Percentiles rank a stretch among this genome's conserved stretches.
Evolutionary conservation across 2,113 vertebrate species (phyloP).

Genomic region (Rhynchomys soricoides): DNA sequence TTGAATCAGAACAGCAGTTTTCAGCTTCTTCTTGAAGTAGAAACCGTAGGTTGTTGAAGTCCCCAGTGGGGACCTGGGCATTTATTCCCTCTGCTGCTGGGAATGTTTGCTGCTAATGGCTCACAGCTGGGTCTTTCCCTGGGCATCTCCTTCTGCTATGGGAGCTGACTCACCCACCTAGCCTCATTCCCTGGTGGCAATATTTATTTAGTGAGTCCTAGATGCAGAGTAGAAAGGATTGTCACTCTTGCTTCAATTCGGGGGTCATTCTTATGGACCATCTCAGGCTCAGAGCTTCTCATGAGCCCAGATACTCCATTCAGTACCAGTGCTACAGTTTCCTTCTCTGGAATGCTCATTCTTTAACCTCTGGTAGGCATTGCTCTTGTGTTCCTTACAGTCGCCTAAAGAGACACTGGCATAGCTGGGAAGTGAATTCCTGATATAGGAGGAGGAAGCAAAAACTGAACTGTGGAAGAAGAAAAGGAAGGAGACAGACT

Average conservation of each 20-base stretch:
- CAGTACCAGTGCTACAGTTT: not conserved
- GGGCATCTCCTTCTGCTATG: not conserved
- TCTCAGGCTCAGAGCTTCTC: not conserved
- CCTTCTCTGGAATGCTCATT: not conserved
- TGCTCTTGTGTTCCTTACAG: not conserved
- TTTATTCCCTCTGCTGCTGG: not conserved
- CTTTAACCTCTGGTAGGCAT: not conserved
- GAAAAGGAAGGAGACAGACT: not conserved
- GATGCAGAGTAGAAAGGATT: not conserved
- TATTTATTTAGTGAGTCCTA: not conserved
- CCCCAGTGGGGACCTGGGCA: not conserved
- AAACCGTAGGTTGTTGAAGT: not conserved
- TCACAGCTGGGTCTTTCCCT: slow-evolving; percentile 55
- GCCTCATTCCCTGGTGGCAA: not conserved
- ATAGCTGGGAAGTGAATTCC: not conserved
- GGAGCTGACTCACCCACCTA: not conserved
- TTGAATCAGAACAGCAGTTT: not conserved
- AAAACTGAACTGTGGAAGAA: not conserved
- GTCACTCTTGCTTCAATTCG: not conserved
- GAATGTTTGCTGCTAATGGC: not conserved
- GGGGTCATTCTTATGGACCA: not conserved
- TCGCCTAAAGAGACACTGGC: not conserved
- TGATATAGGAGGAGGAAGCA: not conserved
- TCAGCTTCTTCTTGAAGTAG: not conserved
- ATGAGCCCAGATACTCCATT: not conserved